Base-by-base conservation (phyloP, 2,797 vertebrate genomes). In the Emydoidea blandingii region DNA sequence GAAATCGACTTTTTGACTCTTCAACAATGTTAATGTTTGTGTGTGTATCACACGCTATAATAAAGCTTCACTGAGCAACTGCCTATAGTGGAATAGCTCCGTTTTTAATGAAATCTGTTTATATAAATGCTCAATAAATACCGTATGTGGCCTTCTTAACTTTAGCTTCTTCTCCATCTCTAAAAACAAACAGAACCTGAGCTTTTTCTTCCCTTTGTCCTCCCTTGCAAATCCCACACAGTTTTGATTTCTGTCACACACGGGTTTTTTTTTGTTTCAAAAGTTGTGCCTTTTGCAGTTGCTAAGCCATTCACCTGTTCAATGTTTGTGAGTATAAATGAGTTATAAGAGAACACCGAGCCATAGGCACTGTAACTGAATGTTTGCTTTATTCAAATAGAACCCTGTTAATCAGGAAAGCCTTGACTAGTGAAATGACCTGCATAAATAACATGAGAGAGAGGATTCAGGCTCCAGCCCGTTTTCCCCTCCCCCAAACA, bases 271-370 rank as follows among this genome's bases (percentile, higher is more conserved):
- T 18, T 54, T 54, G 25, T 37, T 83, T 5, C 21, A 23, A 81
- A 41, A 0, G 0, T 50, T 68, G 50, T 9, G 14, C 19, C 83
- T 41, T 56, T 44, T 81, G 31, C 21, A 65, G 41, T 84, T 91
- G 62, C 23, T 81, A 53, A 93, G 52, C 62, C 72, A 93, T 93
- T 93, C 44, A 74, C 27, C 90, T 86, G 9, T 85, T 18, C 47
- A 3, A 3, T 89, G 83, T 79, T 85, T 89, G 72, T 53, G 81
- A 62, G 85, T 85, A 87, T 37, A 87, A 81, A 79, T 83, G 34
- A 72, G 41, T 87, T 94, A n/a, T 76, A 92, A 91, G 18, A 82
- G 52, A 76, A 76, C 44, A 29, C 15, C 15, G 44, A 31, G 44
- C 27, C 11, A 15, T 10, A 18, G 27, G 41, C 27, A 3, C 19